Evolutionary conservation across 2,888 invertebrate species (phyloP).

Genomic region (Dyspetes luteomarginatus): DNA sequence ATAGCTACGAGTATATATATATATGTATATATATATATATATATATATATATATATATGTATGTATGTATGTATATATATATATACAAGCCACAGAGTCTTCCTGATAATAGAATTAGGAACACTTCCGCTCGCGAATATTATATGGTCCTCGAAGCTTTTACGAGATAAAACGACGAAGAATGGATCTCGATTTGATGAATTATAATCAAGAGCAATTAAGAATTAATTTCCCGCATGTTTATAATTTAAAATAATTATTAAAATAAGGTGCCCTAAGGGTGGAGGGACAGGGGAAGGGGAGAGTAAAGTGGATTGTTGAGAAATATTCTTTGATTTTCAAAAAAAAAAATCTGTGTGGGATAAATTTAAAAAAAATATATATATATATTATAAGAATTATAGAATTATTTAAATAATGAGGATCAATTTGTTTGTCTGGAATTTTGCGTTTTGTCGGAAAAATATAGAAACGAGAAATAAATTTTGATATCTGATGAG

Average conservation of each 20-base stretch:
- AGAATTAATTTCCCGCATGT: background rate
- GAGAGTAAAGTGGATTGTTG: no score
- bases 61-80: no score
- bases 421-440: slow-evolving; percentile 23
- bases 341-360: no score
- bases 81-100: no score
- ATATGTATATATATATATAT: background rate
- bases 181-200: slow-evolving; percentile 8
- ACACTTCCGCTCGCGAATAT: slow-evolving; percentile 54
- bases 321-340: no score
- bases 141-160: slow-evolving; percentile 19
- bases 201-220: slow-evolving; percentile 33
- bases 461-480: background rate
- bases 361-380: no score
- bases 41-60: no score
- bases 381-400: no score
- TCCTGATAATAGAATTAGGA: slow-evolving; percentile 58
- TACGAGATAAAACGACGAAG: background rate
- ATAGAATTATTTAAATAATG: no score
- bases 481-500: slow-evolving; percentile 50
- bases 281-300: no score
- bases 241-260: background rate
- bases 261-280: no score
- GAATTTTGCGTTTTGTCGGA: slow-evolving; percentile 1
- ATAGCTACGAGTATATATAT: background rate